A percentile compares a stretch with the other conserved stretches of the same genome.
Conservation (phyloP, 1,140 invertebrate species). For the Condylostylus longicornis region DNA sequence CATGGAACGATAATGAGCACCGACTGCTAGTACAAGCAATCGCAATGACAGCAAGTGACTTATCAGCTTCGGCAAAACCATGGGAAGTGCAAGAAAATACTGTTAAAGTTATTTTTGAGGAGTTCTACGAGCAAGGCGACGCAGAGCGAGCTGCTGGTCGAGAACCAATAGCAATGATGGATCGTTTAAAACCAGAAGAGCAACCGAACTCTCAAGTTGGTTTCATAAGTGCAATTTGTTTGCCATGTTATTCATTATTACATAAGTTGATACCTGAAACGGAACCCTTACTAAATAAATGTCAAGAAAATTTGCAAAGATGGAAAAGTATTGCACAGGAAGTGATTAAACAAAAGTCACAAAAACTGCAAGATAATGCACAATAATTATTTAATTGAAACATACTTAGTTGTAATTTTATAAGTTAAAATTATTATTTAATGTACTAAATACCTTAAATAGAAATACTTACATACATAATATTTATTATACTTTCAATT, state of each 20-base stretch:
- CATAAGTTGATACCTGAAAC: constrained; percentile 52
- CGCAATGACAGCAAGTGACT: constrained; percentile 66
- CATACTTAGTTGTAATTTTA: too few species aligned
- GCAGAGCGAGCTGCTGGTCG: constrained; percentile 52
- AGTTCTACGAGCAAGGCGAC: constrained; percentile 73
- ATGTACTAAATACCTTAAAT: too few species aligned
- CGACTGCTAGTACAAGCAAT: constrained; percentile 51
- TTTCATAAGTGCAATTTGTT: constrained; percentile 62
- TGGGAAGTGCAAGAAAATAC: constrained; percentile 72
- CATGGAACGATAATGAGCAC: constrained; percentile 47
- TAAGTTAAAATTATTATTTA: too few species aligned
- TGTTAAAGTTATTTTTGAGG: constrained; percentile 69
- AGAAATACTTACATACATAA: too few species aligned
- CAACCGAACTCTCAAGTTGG: constrained; percentile 61
- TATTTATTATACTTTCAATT: too few species aligned
- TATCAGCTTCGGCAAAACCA: constrained; percentile 68
- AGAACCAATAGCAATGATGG: constrained; percentile 70
- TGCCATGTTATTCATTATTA: constrained; percentile 63
- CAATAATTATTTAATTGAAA: too few species aligned
- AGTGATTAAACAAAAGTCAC: not conserved
- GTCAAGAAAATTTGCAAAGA: constrained; percentile 16
- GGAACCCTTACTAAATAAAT: constrained; percentile 51
- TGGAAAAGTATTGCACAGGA: constrained; percentile 5
- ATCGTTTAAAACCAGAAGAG: constrained; percentile 52
- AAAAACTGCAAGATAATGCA: too few species aligned